Evolutionary conservation across 2,113 vertebrate species (phyloP), one percentile per base, ranked within the genome.

Genomic region (Gobiocypris rarus): DNA sequence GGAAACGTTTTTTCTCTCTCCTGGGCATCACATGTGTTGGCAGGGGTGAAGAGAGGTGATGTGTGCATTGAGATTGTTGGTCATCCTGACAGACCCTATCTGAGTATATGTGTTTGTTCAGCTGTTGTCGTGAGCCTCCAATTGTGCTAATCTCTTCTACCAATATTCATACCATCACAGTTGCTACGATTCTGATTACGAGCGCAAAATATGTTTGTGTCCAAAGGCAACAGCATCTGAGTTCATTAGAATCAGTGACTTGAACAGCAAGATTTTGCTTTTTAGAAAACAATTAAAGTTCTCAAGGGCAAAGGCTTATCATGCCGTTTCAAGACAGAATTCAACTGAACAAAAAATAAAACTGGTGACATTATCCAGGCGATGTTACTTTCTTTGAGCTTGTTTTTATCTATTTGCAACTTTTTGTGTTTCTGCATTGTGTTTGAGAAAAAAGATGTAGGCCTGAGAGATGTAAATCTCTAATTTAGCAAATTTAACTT

Each of bases 51-150:
- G n/a, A 15, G 31, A 63, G 58, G 11, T 78, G 58, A 31, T 9
- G 41, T 74, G 63, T 22, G 17, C 31, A 75, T 31, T 65, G 75
- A 63, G 38, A 67, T 17, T 52, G 24, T 48, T 81, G 58, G 58
- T 56, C 24, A 74, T 43, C 45, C 38, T 61, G 76, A 79, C 56
- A 45, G 76, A 26, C 58, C 41, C 26, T 74, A 86, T 80, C 75
- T 58, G 19, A 79, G 48, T 48, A 48, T 34, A 26, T 15, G 22
- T 76, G 82, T 86, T 81, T 81, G 50, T 69, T 81, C 85, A 86
- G 76, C 76, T 58, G 85, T 10, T 74, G 73, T 56, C 5, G 24
- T 31, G 34, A 34, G 43, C 56, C 43, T 56, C 8, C 31, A 75
- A 28, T 28, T 73, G 63, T 17, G 9, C 26, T 45, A 22, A 38